Percentiles rank a stretch among this genome's conserved stretches.
Evolutionary conservation across 2,888 invertebrate species (phyloP).

Genomic region (Polyommatus iphigenia): DNA sequence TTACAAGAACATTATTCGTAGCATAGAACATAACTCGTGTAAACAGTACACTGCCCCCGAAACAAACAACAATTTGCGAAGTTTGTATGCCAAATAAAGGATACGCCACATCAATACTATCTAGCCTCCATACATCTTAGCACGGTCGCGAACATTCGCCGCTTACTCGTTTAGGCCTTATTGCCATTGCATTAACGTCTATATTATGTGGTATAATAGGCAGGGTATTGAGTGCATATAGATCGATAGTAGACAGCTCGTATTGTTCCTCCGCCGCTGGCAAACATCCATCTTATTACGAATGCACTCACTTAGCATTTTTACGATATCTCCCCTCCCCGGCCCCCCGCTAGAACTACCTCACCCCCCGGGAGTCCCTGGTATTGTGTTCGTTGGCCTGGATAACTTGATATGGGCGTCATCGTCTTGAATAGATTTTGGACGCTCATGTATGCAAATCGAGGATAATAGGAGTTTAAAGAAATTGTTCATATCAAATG

Average conservation of each 20-base stretch:
- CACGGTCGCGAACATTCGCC: neutral
- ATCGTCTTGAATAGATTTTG: neutral
- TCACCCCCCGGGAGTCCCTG: neutral
- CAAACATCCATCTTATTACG: constrained; percentile 30
- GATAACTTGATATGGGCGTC: neutral
- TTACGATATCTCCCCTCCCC: constrained; percentile 11
- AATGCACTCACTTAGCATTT: constrained; percentile 31
- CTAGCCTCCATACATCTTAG: neutral
- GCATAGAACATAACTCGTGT: neutral
- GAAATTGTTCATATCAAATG: too few relatives aligned
- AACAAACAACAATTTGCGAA: constrained; percentile 17
- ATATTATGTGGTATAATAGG: too few relatives aligned
- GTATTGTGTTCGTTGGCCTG: neutral
- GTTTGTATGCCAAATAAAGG: constrained; percentile 14
- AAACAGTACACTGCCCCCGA: neutral
- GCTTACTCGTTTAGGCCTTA: neutral
- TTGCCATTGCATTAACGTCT: neutral
- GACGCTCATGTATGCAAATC: neutral
- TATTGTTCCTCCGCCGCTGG: constrained; percentile 23
- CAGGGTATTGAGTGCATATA: neutral
- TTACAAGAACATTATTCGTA: neutral
- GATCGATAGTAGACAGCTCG: constrained; percentile 7
- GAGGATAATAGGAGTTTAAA: neutral
- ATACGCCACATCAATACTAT: constrained; percentile 4
- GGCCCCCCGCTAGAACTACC: too few relatives aligned